Percentiles rank a stretch among this genome's conserved stretches.
These are phyloP conservation scores for Botia almorhae DNA, from an alignment of 2,797 vertebrate genomes.

Conservation along the genomic window DNA sequence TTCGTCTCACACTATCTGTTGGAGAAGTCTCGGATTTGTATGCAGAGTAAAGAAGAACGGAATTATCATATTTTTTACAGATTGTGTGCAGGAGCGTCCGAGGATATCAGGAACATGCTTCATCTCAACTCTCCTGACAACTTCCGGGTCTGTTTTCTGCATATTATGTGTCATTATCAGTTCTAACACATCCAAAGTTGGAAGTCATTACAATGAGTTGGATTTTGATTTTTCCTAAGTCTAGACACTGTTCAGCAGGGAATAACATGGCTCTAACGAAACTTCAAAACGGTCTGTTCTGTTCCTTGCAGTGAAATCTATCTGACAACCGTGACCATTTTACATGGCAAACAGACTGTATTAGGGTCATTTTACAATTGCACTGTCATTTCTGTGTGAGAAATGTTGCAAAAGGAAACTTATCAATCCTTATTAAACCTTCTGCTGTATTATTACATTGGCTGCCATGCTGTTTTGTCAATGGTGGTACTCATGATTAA, in stretches of 20 bases:
- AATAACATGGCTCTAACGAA: background rate
- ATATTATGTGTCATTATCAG: background rate
- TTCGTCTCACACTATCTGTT: conserved; percentile 98
- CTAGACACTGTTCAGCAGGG: conserved; percentile 3
- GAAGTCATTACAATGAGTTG: background rate
- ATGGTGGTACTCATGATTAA: background rate
- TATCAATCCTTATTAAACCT: background rate
- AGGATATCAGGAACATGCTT: conserved; percentile 91
- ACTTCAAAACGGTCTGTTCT: background rate
- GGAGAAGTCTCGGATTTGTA: conserved; percentile 98
- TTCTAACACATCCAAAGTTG: background rate
- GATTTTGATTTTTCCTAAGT: background rate
- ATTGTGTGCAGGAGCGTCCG: conserved; percentile 94
- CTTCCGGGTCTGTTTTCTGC: conserved; percentile 87
- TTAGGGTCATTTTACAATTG: background rate
- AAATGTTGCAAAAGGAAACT: background rate
- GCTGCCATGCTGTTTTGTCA: no score
- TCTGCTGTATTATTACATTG: background rate
- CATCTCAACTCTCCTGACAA: conserved; percentile 93
- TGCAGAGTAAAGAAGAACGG: conserved; percentile 96
- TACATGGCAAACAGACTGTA: background rate
- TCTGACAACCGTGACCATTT: conserved; percentile 21
- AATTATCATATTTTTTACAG: conserved; percentile 99
- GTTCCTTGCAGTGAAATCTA: background rate
- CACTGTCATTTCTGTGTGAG: background rate